Evolutionary conservation across 1,140 invertebrate species (phyloP).

Genomic region (Magallana gigas): DNA sequence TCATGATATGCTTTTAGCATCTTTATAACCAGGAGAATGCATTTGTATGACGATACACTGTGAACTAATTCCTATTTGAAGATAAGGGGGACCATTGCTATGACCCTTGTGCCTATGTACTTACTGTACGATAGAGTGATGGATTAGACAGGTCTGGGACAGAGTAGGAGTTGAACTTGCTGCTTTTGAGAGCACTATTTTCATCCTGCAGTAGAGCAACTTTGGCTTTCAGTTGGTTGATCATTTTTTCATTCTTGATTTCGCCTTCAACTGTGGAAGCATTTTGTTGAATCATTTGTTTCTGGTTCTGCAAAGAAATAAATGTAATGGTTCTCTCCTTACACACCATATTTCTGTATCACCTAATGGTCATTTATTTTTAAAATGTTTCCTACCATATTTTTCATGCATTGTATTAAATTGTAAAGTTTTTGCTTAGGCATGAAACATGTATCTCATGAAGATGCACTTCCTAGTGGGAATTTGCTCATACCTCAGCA

Average conservation of each 20-base stretch:
- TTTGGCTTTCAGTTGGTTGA: constrained; percentile 57
- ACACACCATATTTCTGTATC: too few species aligned
- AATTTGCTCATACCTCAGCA: constrained; percentile 58
- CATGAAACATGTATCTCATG: too few species aligned
- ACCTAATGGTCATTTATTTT: too few species aligned
- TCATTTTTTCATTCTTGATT: constrained; percentile 50
- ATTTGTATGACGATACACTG: background rate
- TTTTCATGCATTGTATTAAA: too few species aligned
- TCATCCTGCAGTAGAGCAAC: constrained; percentile 66
- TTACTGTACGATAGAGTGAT: constrained; percentile 51
- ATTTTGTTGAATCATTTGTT: constrained; percentile 20
- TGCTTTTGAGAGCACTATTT: constrained; percentile 60
- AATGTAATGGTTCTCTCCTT: too few species aligned
- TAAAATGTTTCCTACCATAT: too few species aligned
- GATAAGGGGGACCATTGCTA: too few species aligned
- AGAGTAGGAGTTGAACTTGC: constrained; percentile 60
- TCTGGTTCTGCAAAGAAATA: constrained; percentile 21
- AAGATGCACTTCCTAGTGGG: too few species aligned
- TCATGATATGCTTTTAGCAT: too few species aligned
- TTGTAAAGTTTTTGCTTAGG: too few species aligned
- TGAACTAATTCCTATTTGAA: too few species aligned
- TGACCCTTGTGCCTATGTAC: background rate
- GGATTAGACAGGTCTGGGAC: constrained; percentile 63
- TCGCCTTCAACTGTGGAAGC: constrained; percentile 12
- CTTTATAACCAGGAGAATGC: too few species aligned